Evolutionary conservation across 1,140 invertebrate species (phyloP).

Genomic region (Pachypsylla venusta): DNA sequence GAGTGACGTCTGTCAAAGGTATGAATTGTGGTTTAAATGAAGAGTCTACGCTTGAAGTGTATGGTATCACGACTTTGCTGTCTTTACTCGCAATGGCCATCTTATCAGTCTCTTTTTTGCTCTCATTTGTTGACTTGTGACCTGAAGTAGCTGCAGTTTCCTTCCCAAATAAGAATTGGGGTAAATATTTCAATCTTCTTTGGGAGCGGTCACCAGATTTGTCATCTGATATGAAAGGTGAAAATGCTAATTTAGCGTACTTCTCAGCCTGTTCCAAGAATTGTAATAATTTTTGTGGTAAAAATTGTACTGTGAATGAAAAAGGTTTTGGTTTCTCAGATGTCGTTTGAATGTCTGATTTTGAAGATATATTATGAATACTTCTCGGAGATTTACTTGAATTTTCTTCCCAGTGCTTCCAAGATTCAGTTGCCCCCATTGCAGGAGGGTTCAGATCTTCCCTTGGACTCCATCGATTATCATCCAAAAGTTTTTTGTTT

Average conservation of each 20-base stretch:
- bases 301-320: slow-evolving; percentile 49
- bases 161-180: slow-evolving; percentile 13
- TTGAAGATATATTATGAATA: neutral
- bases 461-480: slow-evolving; percentile 10
- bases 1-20: neutral
- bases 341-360: neutral
- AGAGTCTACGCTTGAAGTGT: neutral
- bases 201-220: slow-evolving; percentile 11
- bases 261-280: slow-evolving; percentile 63
- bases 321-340: neutral
- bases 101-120: neutral
- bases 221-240: slow-evolving; percentile 20
- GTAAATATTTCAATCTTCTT: slow-evolving; percentile 16
- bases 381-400: neutral
- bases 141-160: neutral
- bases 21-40: slow-evolving; percentile 4
- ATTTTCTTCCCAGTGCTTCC: slow-evolving; percentile 20
- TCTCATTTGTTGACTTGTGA: neutral
- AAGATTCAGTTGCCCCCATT: slow-evolving; percentile 21
- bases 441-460: slow-evolving; percentile 20
- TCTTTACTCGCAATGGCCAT: neutral
- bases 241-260: slow-evolving; percentile 39
- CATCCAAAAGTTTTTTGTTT: neutral
- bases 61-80: neutral
- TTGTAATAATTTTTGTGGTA: slow-evolving; percentile 55